phyloP scores from a whole-genome alignment of 2,888 invertebrate species.

The Sipha maydis region DNA sequence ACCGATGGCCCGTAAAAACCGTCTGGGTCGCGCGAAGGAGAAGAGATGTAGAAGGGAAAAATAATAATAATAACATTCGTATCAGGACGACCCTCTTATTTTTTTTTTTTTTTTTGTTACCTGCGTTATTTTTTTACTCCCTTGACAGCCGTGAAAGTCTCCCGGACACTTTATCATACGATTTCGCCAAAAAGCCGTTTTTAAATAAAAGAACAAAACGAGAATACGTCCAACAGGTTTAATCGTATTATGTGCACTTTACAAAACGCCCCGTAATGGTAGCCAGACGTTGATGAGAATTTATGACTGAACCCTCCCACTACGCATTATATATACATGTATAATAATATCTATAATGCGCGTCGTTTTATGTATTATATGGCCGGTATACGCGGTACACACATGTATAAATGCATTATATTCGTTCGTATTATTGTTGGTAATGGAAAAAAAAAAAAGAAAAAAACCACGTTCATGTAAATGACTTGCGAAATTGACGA shows the following conservation, averaged over 20 bases:
- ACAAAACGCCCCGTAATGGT: constrained; percentile 61
- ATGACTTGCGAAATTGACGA: constrained; percentile 40
- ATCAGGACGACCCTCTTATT: constrained; percentile 60
- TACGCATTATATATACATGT: not conserved
- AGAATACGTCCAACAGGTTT: constrained; percentile 58
- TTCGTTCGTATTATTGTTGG: constrained; percentile 50
- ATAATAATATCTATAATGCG: constrained; percentile 32
- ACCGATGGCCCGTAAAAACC: constrained; percentile 57
- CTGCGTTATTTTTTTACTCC: constrained; percentile 46
- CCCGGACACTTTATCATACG: constrained; percentile 61
- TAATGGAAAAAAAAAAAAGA: not conserved
- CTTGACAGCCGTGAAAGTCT: constrained; percentile 61
- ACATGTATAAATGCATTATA: not conserved
- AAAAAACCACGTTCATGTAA: not conserved
- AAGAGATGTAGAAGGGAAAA: not conserved
- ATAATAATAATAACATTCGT: constrained; percentile 58
- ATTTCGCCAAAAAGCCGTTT: constrained; percentile 57
- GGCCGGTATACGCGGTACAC: not conserved
- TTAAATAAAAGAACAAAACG: constrained; percentile 59
- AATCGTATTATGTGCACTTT: constrained; percentile 61
- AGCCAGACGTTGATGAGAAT: constrained; percentile 61
- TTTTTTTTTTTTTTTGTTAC: constrained; percentile 46
- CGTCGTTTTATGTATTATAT: constrained; percentile 6
- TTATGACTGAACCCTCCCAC: constrained; percentile 58
- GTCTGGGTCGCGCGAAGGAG: constrained; percentile 27